phyloP scores from a whole-genome alignment of 2,888 invertebrate genomes.

The Agrotis puta region DNA sequence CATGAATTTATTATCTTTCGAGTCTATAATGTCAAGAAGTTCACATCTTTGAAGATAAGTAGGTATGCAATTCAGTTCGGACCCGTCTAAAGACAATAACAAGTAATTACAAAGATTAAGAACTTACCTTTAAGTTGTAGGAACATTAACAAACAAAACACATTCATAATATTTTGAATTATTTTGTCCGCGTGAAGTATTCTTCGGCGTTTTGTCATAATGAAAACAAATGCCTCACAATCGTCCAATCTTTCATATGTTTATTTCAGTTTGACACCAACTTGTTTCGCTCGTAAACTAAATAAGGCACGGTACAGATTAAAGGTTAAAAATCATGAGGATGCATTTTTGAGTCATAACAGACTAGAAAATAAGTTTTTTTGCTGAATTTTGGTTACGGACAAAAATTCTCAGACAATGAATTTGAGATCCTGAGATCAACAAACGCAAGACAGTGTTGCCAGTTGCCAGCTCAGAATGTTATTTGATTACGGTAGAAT shows the following conservation, averaged over 20 bases:
- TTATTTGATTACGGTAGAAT: neutral
- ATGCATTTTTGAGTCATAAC: constrained; percentile 17
- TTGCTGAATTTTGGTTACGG: constrained; percentile 35
- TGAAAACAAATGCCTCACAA: constrained; percentile 84
- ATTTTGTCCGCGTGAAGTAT: constrained; percentile 89
- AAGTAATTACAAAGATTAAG: neutral
- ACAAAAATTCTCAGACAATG: constrained; percentile 50
- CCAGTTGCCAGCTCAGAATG: constrained; percentile 43
- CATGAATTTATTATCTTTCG: constrained; percentile 21
- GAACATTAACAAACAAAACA: constrained; percentile 89
- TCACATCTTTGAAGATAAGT: constrained; percentile 37
- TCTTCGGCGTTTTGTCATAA: constrained; percentile 89
- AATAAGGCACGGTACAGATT: constrained; percentile 60
- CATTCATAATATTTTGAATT: constrained; percentile 85
- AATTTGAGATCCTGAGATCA: constrained; percentile 43
- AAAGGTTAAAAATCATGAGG: constrained; percentile 40
- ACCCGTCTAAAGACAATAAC: neutral
- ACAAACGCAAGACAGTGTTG: constrained; percentile 52
- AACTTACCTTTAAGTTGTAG: constrained; percentile 85
- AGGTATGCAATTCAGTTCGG: constrained; percentile 11
- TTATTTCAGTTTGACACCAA: constrained; percentile 58
- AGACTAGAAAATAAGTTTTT: constrained; percentile 17
- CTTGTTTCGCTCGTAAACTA: constrained; percentile 28
- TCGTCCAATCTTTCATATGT: constrained; percentile 71
- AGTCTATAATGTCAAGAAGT: constrained; percentile 38